Percentiles rank a stretch among this genome's conserved stretches.
These are phyloP conservation scores for Hirundo rustica DNA, from an alignment of 2,797 vertebrate genomes.

Conservation along the genomic window DNA sequence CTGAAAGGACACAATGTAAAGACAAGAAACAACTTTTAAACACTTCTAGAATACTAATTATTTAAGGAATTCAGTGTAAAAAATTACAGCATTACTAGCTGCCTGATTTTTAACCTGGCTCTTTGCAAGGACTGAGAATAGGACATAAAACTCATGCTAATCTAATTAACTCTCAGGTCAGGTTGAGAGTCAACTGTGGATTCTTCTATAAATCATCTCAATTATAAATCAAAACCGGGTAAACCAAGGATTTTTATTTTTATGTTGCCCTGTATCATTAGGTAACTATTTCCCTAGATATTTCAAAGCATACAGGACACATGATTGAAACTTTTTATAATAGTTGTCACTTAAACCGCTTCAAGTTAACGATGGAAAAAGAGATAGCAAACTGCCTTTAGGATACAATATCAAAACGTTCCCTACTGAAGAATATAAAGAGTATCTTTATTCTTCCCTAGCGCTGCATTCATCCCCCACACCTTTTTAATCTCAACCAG, in stretches of 20 bases:
- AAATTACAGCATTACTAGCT: not conserved
- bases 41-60: not conserved
- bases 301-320: slow-evolving; percentile 35
- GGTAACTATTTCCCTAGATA: slow-evolving; percentile 38
- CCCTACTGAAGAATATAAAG: not conserved
- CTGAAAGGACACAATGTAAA: not conserved
- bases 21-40: not conserved
- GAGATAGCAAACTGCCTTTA: not conserved
- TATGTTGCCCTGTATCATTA: slow-evolving; percentile 49
- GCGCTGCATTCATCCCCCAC: not conserved
- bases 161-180: slow-evolving; percentile 72
- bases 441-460: not conserved
- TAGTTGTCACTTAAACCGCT: not conserved
- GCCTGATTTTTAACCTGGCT: not conserved
- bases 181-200: slow-evolving; percentile 47
- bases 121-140: slow-evolving; percentile 6
- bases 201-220: slow-evolving; percentile 51
- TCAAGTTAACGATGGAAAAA: not conserved
- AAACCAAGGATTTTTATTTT: slow-evolving; percentile 55
- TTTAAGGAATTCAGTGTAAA: not conserved
- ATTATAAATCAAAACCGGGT: slow-evolving; percentile 62
- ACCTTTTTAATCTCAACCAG: not conserved
- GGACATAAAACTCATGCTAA: slow-evolving; percentile 12
- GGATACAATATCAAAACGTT: not conserved
- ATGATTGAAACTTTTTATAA: not conserved